Conservation (phyloP, 2,888 invertebrate species). For the Junonia oenone region DNA sequence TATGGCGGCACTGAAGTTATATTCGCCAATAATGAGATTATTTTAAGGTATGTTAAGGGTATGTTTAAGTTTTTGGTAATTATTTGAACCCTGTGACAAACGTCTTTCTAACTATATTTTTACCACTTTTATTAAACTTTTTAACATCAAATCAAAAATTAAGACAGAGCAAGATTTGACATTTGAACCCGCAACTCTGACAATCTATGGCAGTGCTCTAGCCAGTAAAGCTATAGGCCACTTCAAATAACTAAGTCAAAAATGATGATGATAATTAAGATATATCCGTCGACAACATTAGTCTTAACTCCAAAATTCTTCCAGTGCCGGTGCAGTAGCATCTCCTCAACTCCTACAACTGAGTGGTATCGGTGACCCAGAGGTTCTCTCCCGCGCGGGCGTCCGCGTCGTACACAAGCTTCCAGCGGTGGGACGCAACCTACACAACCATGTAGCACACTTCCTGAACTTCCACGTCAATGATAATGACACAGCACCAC, state of each 20-base stretch:
- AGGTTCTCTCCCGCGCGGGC: slow-evolving; percentile 82
- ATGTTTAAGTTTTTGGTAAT: background rate
- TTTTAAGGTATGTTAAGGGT: slow-evolving; percentile 68
- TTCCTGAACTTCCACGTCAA: slow-evolving; percentile 89
- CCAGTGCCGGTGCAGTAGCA: slow-evolving; percentile 90
- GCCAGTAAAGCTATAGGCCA: no score
- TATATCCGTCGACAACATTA: background rate
- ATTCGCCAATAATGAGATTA: slow-evolving; percentile 84
- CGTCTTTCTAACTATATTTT: background rate
- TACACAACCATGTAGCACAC: slow-evolving; percentile 92
- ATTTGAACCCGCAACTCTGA: no score
- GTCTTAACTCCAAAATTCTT: no score
- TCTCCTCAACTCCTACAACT: slow-evolving; percentile 95
- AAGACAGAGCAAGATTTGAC: no score
- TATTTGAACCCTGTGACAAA: background rate
- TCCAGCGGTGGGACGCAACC: slow-evolving; percentile 90
- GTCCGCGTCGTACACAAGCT: slow-evolving; percentile 85
- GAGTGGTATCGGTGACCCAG: slow-evolving; percentile 91
- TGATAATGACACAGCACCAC: slow-evolving; percentile 89
- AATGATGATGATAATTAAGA: background rate
- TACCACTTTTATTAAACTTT: no score
- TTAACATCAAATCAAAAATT: no score
- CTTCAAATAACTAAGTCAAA: no score
- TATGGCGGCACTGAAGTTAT: slow-evolving; percentile 78
- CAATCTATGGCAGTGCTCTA: no score